A percentile compares a stretch with the other conserved stretches of the same genome.
Conservation (phyloP, 2,113 vertebrate species). For the Brienomyrus longianalis region DNA sequence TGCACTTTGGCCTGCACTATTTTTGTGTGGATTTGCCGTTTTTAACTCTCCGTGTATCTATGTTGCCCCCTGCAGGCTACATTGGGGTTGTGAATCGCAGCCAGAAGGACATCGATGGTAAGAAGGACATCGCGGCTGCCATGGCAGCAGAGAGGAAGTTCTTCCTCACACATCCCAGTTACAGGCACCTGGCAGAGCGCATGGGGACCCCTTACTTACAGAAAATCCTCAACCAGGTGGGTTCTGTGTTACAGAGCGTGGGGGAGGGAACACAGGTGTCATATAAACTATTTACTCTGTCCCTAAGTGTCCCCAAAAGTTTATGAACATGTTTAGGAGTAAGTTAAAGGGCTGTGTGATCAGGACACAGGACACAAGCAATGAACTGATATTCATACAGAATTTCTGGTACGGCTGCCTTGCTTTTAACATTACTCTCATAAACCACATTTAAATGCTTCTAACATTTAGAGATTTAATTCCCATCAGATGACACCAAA, state of each 20-base stretch:
- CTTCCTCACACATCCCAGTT: constrained; percentile 83
- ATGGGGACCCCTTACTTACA: constrained; percentile 91
- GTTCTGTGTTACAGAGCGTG: background rate
- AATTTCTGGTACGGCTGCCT: background rate
- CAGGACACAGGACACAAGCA: background rate
- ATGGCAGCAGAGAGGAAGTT: constrained; percentile 88
- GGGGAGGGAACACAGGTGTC: background rate
- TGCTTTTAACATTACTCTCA: background rate
- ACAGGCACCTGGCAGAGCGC: constrained; percentile 88
- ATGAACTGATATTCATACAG: background rate
- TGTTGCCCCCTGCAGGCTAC: constrained; percentile 64
- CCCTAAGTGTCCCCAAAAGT: background rate
- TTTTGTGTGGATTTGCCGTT: background rate
- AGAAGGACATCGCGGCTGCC: constrained; percentile 86
- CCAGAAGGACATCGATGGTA: constrained; percentile 93
- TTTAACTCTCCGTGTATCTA: background rate
- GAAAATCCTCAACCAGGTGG: constrained; percentile 86
- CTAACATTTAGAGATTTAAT: background rate
- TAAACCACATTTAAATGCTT: background rate
- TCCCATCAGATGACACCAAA: background rate
- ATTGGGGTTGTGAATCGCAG: constrained; percentile 89
- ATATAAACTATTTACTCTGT: background rate
- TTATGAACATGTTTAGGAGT: background rate
- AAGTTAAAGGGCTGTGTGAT: background rate
- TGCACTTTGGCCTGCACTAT: background rate